Evolutionary conservation across 92 coral and sea anemone genomes (phyloP), one percentile per base, ranked within the genome.

Genomic region (Nematostella vectensis): DNA sequence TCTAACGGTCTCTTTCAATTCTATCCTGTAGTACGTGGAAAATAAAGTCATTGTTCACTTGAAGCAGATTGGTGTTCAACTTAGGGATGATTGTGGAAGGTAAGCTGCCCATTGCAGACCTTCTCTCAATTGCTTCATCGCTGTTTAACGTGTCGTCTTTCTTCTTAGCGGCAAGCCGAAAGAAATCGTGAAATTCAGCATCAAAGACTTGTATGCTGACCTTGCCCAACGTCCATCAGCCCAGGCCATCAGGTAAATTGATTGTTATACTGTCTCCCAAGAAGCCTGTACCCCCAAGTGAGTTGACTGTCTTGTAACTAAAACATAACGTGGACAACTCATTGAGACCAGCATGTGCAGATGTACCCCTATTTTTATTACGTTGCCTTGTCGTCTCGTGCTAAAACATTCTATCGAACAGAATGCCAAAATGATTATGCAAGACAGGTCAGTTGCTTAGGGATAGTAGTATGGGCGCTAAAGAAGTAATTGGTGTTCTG

Each of bases 211-310:
- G 21, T 71, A 50, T 27, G 75, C 87, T 45, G 91, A 91, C 19
- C 80, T 91, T 57, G 68, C 80, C 40, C 95, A 91, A 62, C 65
- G 98, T 44, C 89, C 98, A 25, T 83, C 96, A 22, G 98, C 95
- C 19, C 96, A 91, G 57, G 98, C 95, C 52, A 69, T 91, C 47
- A 72, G 73, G 98, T 91, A 59, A 79, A 82, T 54, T 15, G 9
- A 1, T n/a, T 11, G 1, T 39, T 31, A 19, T 11, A 2, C 10
- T 15, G 1, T 39, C 28, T 19, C 3, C 40, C 6, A 33, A 15
- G 15, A n/a, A n/a, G n/a, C n/a, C n/a, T n/a, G n/a, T n/a, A n/a
- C n/a, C n/a, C n/a, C n/a, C n/a, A n/a, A n/a, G n/a, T n/a, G n/a
- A n/a, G n/a, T n/a, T n/a, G n/a, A n/a, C n/a, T n/a, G n/a, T n/a